These are phyloP conservation scores for Herpetotheres cachinnans DNA, from an alignment of 2,113 vertebrate genomes.

Conservation along the genomic window DNA sequence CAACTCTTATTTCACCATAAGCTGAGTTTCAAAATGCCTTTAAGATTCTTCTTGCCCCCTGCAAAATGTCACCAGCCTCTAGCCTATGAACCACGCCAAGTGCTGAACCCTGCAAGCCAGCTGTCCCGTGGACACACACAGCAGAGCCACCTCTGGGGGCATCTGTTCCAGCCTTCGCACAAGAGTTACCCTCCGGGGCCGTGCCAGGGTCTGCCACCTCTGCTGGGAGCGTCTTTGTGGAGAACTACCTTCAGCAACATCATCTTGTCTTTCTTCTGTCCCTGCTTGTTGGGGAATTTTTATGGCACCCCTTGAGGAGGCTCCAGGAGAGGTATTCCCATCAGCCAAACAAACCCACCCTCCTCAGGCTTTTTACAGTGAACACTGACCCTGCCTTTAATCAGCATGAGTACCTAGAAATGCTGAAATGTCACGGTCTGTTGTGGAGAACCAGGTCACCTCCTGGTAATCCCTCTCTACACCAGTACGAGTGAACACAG, in stretches of 20 bases:
- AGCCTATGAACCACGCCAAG: fast-evolving
- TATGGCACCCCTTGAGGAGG: not conserved
- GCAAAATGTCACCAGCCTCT: not conserved
- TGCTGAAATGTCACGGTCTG: not conserved
- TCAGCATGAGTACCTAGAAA: not conserved
- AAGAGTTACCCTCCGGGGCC: not conserved
- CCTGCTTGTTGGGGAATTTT: not conserved
- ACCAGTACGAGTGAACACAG: not conserved
- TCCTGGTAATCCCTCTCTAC: not conserved
- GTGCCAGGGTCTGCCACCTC: not conserved
- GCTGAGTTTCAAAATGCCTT: not conserved
- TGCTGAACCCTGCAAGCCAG: fast-evolving
- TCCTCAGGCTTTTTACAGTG: not conserved
- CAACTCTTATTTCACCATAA: not conserved
- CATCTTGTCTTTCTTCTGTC: not conserved
- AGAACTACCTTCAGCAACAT: not conserved
- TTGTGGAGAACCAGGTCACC: not conserved
- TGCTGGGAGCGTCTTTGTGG: not conserved
- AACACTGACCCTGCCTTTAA: not conserved
- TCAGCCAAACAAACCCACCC: not conserved
- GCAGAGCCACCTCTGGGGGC: not conserved
- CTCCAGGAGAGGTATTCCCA: not conserved
- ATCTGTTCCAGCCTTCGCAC: not conserved
- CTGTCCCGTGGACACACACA: not conserved
- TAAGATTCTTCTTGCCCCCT: not conserved